Conservation (phyloP, 2,113 vertebrate species). For the Pseudois nayaur region DNA sequence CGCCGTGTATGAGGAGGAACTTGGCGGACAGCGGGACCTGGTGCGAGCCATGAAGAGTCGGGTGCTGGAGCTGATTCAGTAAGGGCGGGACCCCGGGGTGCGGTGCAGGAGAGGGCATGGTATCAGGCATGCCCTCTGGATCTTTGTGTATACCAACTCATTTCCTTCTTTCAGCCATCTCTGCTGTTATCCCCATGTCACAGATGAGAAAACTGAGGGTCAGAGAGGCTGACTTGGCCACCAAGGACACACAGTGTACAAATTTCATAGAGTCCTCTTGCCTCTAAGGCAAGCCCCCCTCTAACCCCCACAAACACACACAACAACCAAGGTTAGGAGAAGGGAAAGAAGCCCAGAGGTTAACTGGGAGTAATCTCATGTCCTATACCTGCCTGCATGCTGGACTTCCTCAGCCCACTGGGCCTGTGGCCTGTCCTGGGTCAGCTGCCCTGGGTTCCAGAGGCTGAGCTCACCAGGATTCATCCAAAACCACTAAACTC, state of each 20-base stretch:
- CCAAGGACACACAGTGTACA: background rate
- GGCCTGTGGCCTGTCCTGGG: background rate
- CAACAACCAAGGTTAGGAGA: background rate
- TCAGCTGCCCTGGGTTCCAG: background rate
- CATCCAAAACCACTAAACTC: background rate
- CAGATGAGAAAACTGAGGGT: background rate
- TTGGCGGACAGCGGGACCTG: conserved; percentile 75
- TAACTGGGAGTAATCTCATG: background rate
- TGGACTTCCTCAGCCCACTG: background rate
- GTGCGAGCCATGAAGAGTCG: conserved; percentile 78
- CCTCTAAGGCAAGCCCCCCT: background rate
- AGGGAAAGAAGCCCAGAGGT: background rate
- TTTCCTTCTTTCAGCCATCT: background rate
- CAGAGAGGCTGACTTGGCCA: background rate
- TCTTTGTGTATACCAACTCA: background rate
- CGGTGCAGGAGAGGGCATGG: accelerated
- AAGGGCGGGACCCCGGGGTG: background rate
- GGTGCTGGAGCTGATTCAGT: conserved; percentile 81
- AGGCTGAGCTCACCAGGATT: background rate
- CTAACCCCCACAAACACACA: background rate
- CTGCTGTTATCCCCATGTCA: background rate
- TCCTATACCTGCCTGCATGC: background rate
- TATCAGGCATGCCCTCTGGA: background rate
- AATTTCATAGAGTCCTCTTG: background rate
- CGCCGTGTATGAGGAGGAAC: conserved; percentile 59